Percentiles rank a stretch among this genome's conserved stretches.
These are phyloP conservation scores for Dasyprocta punctata DNA, from an alignment of 2,113 vertebrate genomes.

Conservation along the genomic window DNA sequence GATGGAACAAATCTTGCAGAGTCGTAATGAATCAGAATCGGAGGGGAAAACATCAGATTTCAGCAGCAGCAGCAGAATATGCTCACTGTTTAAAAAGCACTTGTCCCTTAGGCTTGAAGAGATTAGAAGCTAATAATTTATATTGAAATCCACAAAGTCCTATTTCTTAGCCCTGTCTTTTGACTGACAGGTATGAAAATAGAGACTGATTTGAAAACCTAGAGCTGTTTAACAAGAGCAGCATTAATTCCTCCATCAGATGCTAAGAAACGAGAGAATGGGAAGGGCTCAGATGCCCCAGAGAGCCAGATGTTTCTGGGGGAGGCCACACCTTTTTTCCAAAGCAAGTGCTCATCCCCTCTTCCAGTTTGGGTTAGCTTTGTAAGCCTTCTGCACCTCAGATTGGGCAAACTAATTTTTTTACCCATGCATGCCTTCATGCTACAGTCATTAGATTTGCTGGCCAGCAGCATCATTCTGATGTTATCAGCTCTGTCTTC, in stretches of 20 bases:
- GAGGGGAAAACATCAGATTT: slow-evolving; percentile 14
- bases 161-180: slow-evolving; percentile 51
- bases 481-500: slow-evolving; percentile 75
- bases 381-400: slow-evolving; percentile 40
- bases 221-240: slow-evolving; percentile 42
- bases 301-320: slow-evolving; percentile 8
- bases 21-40: slow-evolving; percentile 65
- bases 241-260: slow-evolving; percentile 57
- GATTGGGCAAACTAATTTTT: slow-evolving; percentile 65
- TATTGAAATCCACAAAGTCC: slow-evolving; percentile 68
- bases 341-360: not conserved
- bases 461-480: slow-evolving; percentile 76
- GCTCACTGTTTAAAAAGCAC: slow-evolving; percentile 43
- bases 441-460: slow-evolving; percentile 75
- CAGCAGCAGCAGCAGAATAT: slow-evolving; percentile 12
- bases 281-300: not conserved
- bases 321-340: slow-evolving; percentile 39
- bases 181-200: slow-evolving; percentile 75
- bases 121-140: slow-evolving; percentile 77
- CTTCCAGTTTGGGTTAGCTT: not conserved
- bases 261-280: not conserved
- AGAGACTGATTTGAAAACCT: slow-evolving; percentile 72
- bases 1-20: slow-evolving; percentile 41
- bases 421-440: slow-evolving; percentile 48
- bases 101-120: slow-evolving; percentile 62